Evolutionary conservation across 2,113 vertebrate species (phyloP), one percentile per base, ranked within the genome.

Genomic region (Terrapene triunguis): DNA sequence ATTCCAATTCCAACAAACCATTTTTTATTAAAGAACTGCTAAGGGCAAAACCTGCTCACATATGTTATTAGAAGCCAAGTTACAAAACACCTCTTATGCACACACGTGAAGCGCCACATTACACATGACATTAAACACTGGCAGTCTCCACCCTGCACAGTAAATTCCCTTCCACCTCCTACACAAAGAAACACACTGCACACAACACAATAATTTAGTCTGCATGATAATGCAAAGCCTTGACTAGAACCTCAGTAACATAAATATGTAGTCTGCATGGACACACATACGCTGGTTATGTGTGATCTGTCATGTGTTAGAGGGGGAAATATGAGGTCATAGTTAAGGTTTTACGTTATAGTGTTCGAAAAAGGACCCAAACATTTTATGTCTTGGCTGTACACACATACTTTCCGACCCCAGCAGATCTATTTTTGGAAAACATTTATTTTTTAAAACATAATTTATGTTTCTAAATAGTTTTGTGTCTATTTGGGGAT

Each of bases 161-260:
- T 85, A 69, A 69, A 53, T 0, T 24, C 38, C 65, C 80, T 12
- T 25, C 19, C 29, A 48, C 32, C 59, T 50, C 29, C 29, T n/a
- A 54, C 0, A 0, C 4, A 38, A 13, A 76, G 38, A 42, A 76
- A 27, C 22, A 69, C 3, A 29, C 12, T 5, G 59, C 54, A 72
- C 42, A 76, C 72, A 44, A 76, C 42, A 38, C 10, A 76, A 42
- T 74, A 74, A 42, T 42, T 84, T 24, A 35, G 48, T n/a, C 82
- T 32, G 10, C 5, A n/a, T 1, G 0, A 57, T 29, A 1, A 21
- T 3, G 6, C 1, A 4, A 25, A 17, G 38, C 7, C 22, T 10
- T 11, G 19, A 35, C 50, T 44, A 44, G 44, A 44, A 42, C 22
- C 65, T 42, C 8, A 2, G 32, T 35, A 47, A 44, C 1, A 0